Base-by-base conservation (phyloP, 2,797 vertebrate genomes). In the Microchirus variegatus region DNA sequence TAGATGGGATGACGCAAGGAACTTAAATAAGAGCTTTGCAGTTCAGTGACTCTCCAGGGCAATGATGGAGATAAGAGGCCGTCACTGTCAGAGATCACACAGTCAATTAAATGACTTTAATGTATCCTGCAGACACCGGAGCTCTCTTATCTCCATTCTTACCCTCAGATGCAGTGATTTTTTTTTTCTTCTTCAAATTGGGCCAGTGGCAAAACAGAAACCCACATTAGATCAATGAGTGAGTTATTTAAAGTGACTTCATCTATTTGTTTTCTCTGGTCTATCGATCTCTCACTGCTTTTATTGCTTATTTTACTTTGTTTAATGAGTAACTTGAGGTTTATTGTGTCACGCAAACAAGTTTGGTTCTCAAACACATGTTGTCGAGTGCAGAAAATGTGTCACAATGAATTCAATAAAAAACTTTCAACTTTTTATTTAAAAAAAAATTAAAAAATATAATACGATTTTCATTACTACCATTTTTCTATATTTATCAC, bases 71-170 rank as follows among this genome's bases (percentile, higher is more conserved):
- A 55, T 55, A 46, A 67, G 22, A 64, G 56, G 36, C 5, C 5
- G 26, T 14, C 36, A 18, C 42, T 11, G 40, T 40, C n/a, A 18
- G 10, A 9, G 17, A 31, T 69, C 49, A 13, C 14, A n/a, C 12
- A 14, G 26, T 45, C 36, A 45, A 73, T 58, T 5, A 36, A 65
- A 77, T 77, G 51, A 49, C 22, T 58, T 50, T n/a, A 14, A 48
- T 63, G 45, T 42, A 50, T 36, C 37, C 49, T 26, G 41, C 9
- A 53, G 59, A 50, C 6, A 19, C 38, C 59, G 45, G 16, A 62
- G 36, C 1, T 51, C 49, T 68, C 7, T 10, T 59, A 31, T 62
- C 47, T 63, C 52, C 10, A 0, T 5, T 55, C 35, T 13, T 14
- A 22, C 5, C 9, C 19, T 10, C 9, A 1, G 35, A 16, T 43